These are phyloP conservation scores for Yponomeuta plumbellus DNA, from an alignment of 2,888 invertebrate genomes.

Conservation along the genomic window DNA sequence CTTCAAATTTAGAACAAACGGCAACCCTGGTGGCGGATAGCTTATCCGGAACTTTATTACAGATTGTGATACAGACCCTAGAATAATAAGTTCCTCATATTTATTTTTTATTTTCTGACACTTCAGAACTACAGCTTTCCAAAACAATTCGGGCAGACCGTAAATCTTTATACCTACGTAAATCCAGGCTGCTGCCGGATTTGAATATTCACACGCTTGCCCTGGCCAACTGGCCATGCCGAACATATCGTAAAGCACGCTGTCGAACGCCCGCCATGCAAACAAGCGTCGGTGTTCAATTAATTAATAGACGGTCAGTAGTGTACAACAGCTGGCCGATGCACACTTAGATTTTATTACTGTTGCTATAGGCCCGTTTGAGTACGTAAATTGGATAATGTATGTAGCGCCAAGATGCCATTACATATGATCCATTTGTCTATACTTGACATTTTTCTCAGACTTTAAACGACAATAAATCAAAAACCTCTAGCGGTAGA, in stretches of 20 bases:
- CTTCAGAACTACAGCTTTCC: too few relatives aligned
- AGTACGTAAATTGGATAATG: neutral
- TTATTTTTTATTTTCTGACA: too few relatives aligned
- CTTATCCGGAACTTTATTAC: too few relatives aligned
- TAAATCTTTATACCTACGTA: neutral
- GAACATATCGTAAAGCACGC: conserved; percentile 50
- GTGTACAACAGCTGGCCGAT: conserved; percentile 53
- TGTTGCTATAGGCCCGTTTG: neutral
- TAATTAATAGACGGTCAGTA: conserved; percentile 66
- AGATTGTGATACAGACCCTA: too few relatives aligned
- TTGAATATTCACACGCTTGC: conserved; percentile 56
- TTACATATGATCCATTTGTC: too few relatives aligned
- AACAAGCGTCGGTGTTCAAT: conserved; percentile 56
- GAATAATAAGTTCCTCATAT: too few relatives aligned
- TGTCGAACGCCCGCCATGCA: conserved; percentile 61
- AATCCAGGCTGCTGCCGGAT: neutral
- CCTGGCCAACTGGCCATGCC: conserved; percentile 28
- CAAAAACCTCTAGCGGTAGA: too few relatives aligned
- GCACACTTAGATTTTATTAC: conserved; percentile 13
- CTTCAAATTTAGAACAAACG: too few relatives aligned
- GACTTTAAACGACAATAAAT: too few relatives aligned
- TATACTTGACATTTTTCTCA: too few relatives aligned
- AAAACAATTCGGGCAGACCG: too few relatives aligned
- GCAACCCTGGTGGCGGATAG: too few relatives aligned
- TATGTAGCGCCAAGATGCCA: neutral